phyloP scores from a whole-genome alignment of 2,888 invertebrate species.

The Piscicola geometra region DNA sequence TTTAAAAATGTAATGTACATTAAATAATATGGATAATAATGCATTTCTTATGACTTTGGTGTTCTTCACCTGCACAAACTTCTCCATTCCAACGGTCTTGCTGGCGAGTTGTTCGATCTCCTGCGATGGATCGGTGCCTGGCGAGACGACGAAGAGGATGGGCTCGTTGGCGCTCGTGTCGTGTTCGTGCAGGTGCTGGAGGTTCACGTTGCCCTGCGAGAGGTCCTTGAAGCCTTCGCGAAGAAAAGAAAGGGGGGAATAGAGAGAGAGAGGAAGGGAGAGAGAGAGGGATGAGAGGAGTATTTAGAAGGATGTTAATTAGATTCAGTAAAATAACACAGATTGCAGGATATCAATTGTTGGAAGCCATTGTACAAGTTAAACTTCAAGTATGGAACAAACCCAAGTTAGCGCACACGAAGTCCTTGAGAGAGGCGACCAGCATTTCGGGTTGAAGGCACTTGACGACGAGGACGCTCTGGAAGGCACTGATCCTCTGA shows the following conservation, averaged over 20 bases:
- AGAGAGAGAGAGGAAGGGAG: no score
- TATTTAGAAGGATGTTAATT: no score
- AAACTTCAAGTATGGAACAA: conserved; percentile 36
- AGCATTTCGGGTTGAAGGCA: conserved; percentile 77
- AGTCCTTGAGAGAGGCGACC: conserved; percentile 70
- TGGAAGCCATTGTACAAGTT: no score
- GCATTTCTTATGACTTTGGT: no score
- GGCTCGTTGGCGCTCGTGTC: conserved; percentile 66
- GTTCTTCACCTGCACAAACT: conserved; percentile 64
- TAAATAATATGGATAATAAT: no score
- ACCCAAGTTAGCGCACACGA: conserved; percentile 62
- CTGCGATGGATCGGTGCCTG: conserved; percentile 83
- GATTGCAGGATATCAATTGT: no score
- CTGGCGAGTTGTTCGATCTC: conserved; percentile 69
- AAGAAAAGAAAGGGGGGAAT: no score
- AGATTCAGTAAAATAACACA: no score
- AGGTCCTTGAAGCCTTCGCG: conserved; percentile 60
- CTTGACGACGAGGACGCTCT: conserved; percentile 73
- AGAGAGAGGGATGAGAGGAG: no score
- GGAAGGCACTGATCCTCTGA: conserved; percentile 68
- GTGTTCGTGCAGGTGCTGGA: conserved; percentile 60
- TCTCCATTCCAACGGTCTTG: conserved; percentile 57
- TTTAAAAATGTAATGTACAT: no score
- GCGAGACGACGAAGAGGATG: conserved; percentile 75
- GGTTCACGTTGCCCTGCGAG: conserved; percentile 62